Evolutionary conservation across 92 coral and sea anemone species (phyloP).

Genomic region (Metridium senile): DNA sequence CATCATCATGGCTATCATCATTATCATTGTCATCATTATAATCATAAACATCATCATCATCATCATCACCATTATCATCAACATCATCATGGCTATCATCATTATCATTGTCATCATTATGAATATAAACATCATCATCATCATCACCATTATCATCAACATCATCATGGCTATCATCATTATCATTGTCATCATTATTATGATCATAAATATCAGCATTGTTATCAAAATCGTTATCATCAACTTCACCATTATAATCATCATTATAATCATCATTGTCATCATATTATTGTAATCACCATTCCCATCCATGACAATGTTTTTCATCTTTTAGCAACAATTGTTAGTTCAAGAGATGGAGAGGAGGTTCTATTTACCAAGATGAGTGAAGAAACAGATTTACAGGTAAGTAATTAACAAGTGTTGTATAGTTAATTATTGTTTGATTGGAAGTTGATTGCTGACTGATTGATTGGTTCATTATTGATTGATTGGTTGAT

Average conservation of each 20-base stretch:
- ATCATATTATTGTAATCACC: too few species aligned
- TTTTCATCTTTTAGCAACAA: slow-evolving; percentile 9
- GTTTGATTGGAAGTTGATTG: background rate
- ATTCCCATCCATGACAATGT: background rate
- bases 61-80: too few species aligned
- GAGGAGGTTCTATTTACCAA: slow-evolving; percentile 93
- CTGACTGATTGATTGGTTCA: background rate
- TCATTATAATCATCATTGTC: background rate
- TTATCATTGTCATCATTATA: too few species aligned
- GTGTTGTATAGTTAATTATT: background rate
- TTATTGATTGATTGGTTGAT: background rate
- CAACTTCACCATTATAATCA: background rate
- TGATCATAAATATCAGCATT: too few species aligned
- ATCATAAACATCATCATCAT: background rate
- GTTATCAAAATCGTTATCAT: background rate
- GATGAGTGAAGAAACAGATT: slow-evolving; percentile 85
- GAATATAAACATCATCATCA: too few species aligned
- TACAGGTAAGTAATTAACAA: slow-evolving; percentile 29
- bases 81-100: too few species aligned
- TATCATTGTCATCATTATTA: background rate
- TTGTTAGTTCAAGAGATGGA: slow-evolving; percentile 62
- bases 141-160: too few species aligned
- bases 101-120: background rate
- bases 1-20: background rate
- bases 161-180: background rate